These are phyloP conservation scores for Gobio gobio DNA, from an alignment of 2,113 vertebrate species.

Conservation along the genomic window DNA sequence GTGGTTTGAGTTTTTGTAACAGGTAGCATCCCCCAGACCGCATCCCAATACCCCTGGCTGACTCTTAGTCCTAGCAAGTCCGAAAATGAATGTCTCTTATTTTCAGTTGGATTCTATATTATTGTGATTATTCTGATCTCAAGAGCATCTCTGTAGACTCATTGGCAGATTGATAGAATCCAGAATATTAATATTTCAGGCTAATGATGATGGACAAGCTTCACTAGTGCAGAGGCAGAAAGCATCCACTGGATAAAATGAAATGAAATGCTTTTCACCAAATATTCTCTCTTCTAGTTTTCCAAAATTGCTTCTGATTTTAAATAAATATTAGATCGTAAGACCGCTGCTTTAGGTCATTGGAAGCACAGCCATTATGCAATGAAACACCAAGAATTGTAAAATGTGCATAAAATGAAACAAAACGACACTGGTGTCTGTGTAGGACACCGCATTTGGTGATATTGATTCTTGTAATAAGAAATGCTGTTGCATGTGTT, in stretches of 20 bases:
- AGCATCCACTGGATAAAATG: conserved; percentile 28
- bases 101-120: conserved; percentile 47
- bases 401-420: conserved; percentile 51
- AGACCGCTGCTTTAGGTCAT: conserved; percentile 35
- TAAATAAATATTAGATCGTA: conserved; percentile 48
- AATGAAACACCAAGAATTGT: conserved; percentile 44
- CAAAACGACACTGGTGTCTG: conserved; percentile 33
- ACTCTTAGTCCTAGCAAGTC: neutral
- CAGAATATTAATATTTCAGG: conserved; percentile 51
- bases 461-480: conserved; percentile 13
- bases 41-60: neutral
- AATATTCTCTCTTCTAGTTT: conserved; percentile 46
- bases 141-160: conserved; percentile 52
- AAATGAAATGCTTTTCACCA: conserved; percentile 45
- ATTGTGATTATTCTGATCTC: conserved; percentile 50
- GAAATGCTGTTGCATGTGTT: neutral
- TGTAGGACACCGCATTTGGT: conserved; percentile 10
- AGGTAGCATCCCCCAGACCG: neutral
- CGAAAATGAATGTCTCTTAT: conserved; percentile 25
- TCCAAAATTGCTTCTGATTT: conserved; percentile 40
- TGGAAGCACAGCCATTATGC: conserved; percentile 42
- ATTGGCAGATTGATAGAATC: conserved; percentile 50
- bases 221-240: conserved; percentile 34
- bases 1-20: neutral
- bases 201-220: conserved; percentile 53